A percentile compares a stretch with the other conserved stretches of the same genome.
phyloP scores from a whole-genome alignment of 2,888 invertebrate genomes.

The Aelia acuminata region DNA sequence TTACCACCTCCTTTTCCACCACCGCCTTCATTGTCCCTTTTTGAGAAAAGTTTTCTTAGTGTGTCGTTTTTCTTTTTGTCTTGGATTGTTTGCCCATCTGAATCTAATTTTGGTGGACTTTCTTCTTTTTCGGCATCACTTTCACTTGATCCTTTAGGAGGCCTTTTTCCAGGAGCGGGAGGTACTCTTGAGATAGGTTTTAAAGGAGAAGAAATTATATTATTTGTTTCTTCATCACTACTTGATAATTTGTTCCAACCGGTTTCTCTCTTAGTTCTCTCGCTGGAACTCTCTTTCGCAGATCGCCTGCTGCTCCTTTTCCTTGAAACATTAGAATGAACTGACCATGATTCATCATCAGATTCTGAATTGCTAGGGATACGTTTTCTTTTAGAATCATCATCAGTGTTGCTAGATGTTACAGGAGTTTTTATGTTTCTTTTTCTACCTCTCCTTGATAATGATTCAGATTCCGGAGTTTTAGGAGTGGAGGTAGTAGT shows the following conservation, averaged over 20 bases:
- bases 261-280: slow-evolving; percentile 61
- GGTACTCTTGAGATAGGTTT: slow-evolving; percentile 65
- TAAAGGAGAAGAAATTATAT: slow-evolving; percentile 63
- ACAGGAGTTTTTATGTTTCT: slow-evolving; percentile 63
- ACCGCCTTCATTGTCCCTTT: slow-evolving; percentile 67
- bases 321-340: slow-evolving; percentile 54
- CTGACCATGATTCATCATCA: slow-evolving; percentile 64
- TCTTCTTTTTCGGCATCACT: slow-evolving; percentile 68
- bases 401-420: slow-evolving; percentile 63
- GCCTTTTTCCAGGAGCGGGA: slow-evolving; percentile 65
- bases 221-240: slow-evolving; percentile 69
- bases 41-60: slow-evolving; percentile 76
- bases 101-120: slow-evolving; percentile 71
- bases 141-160: slow-evolving; percentile 64
- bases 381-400: slow-evolving; percentile 64
- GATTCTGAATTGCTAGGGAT: slow-evolving; percentile 63
- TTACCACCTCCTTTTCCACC: slow-evolving; percentile 72
- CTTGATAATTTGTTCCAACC: slow-evolving; percentile 66
- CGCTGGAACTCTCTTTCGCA: slow-evolving; percentile 63
- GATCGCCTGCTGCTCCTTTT: slow-evolving; percentile 60
- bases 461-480: slow-evolving; percentile 59
- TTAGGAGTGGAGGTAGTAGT: slow-evolving; percentile 32
- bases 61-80: slow-evolving; percentile 82
- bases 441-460: slow-evolving; percentile 64
- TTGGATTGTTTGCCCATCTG: slow-evolving; percentile 73